phyloP scores from a whole-genome alignment of 92 coral and sea anemone species.

The Isaurus tuberculatus region DNA sequence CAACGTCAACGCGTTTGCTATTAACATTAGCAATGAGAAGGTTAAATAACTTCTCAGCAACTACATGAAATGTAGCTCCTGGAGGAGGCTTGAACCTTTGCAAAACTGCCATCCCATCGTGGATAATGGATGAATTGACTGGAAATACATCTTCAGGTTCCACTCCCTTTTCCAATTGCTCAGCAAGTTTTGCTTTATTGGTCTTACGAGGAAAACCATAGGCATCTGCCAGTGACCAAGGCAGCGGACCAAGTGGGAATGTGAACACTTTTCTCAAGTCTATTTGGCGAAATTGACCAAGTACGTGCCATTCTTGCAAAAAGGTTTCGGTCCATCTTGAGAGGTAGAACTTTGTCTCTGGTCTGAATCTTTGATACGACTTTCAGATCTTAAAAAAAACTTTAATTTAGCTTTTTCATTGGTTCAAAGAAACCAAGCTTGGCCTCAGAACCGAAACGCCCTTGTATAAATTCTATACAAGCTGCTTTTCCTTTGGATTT shows the following conservation, averaged over 20 bases:
- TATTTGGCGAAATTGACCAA: constrained; percentile 53
- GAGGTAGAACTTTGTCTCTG: constrained; percentile 33
- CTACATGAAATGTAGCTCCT: constrained; percentile 61
- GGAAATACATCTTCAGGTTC: constrained; percentile 40
- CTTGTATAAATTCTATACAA: neutral
- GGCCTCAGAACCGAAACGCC: neutral
- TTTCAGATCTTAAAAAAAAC: constrained; percentile 44
- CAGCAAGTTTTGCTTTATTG: constrained; percentile 58
- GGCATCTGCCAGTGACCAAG: constrained; percentile 43
- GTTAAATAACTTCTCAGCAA: constrained; percentile 55
- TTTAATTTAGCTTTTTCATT: constrained; percentile 29
- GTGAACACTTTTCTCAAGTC: constrained; percentile 44
- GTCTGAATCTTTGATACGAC: constrained; percentile 17
- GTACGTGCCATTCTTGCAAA: constrained; percentile 59
- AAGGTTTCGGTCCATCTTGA: constrained; percentile 37
- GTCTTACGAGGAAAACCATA: neutral
- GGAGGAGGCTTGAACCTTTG: constrained; percentile 60
- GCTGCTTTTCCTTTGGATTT: neutral
- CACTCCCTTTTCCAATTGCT: constrained; percentile 57
- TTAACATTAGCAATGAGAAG: constrained; percentile 26
- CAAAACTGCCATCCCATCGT: constrained; percentile 65
- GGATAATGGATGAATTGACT: constrained; percentile 59
- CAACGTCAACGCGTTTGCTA: neutral
- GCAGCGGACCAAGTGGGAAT: constrained; percentile 56
- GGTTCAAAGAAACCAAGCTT: constrained; percentile 28